These are phyloP conservation scores for Azemiops feae DNA, from an alignment of 2,113 vertebrate genomes.

Conservation along the genomic window DNA sequence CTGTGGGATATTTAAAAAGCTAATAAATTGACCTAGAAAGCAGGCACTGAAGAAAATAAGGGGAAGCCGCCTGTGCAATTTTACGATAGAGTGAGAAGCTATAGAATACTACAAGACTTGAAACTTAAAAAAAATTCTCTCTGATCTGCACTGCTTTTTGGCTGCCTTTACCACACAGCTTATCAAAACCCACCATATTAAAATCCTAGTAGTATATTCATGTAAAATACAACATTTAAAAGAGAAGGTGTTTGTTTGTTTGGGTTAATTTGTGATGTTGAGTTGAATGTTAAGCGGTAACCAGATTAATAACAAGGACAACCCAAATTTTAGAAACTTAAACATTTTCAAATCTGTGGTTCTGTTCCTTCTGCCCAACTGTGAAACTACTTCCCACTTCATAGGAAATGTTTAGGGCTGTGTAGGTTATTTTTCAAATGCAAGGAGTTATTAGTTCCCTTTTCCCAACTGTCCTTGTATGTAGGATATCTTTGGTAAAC, in stretches of 20 bases:
- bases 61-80: constrained; percentile 42
- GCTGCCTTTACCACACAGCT: neutral
- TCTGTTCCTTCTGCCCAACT: neutral
- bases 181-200: neutral
- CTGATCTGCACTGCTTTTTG: constrained; percentile 24
- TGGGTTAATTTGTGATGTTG: neutral
- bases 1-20: neutral
- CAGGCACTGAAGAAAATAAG: constrained; percentile 23
- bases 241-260: neutral
- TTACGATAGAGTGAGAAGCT: constrained; percentile 43
- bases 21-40: constrained; percentile 23
- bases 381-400: neutral
- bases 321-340: neutral
- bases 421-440: neutral
- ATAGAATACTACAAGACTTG: constrained; percentile 21
- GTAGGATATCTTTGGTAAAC: neutral
- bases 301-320: neutral
- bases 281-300: constrained; percentile 4
- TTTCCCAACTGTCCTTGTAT: neutral
- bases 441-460: neutral
- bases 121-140: constrained; percentile 30
- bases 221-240: constrained; percentile 15
- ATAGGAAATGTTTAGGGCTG: neutral
- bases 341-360: neutral
- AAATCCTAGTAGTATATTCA: neutral